Base-by-base conservation (phyloP, 2,113 vertebrate genomes). In the Apodemus speciosus region DNA sequence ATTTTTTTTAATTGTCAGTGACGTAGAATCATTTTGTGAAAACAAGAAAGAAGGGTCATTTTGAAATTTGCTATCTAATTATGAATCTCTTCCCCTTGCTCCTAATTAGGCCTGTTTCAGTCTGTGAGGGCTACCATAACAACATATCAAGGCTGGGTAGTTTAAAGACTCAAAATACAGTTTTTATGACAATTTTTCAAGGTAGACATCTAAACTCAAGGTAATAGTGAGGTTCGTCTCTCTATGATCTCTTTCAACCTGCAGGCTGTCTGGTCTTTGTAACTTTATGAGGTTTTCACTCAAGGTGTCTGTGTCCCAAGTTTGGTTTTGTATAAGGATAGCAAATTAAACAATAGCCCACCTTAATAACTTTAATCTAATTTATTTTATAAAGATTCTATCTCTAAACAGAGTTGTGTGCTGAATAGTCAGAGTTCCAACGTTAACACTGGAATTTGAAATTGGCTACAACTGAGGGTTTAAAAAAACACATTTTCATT, bases 401-500 rank as follows among this genome's bases (percentile, higher is more conserved):
- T 77, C 40, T 94, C 49, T 75, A 91, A 95, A 93, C 30, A 89
- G 23, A 81, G 49, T 35, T 43, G 68, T 18, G 40, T 80, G 86
- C 43, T 58, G 32, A 84, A 8, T 64, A 21, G 43, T 92, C 6
- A 35, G 75, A 86, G 1, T 91, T 84, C 46, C 51, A 23, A 75
- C 32, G 69, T 27, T 21, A 88, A 69, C 8, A 30, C 38, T 46
- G 1, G 49, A 85, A 71, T 76, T 80, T 60, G 27, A 43, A 35
- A 16, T 0, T 60, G n/a, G 9, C 10, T 49, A 58, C 0, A 71
- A 66, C 8, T 64, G 27, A 40, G 77, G 46, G 84, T 30, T 2
- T 25, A 20, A 49, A n/a, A 69, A 69, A 60, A 62, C 40, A 10
- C 6, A 40, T 68, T 8, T 60, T 85, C 15, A 51, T 15, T 81